These are phyloP conservation scores for Nesogale talazaci DNA, from an alignment of 2,113 vertebrate genomes.

Conservation along the genomic window DNA sequence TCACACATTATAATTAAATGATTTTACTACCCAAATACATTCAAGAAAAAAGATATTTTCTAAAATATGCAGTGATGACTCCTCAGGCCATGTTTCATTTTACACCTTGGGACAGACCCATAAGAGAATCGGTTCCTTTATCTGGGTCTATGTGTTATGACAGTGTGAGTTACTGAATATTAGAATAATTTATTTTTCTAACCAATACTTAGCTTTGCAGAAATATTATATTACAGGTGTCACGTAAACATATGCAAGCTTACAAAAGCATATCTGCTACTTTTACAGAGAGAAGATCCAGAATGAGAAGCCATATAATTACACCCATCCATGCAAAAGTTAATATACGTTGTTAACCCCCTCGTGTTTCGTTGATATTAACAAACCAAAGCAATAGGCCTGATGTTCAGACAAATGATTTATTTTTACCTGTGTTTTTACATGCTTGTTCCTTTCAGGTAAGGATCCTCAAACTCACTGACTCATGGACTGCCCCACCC, in stretches of 20 bases:
- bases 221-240: background rate
- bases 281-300: background rate
- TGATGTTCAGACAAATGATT: background rate
- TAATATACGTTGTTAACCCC: background rate
- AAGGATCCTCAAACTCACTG: background rate
- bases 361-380: background rate
- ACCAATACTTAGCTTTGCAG: background rate
- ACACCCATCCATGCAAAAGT: background rate
- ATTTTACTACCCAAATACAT: slow-evolving; percentile 66
- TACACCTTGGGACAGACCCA: slow-evolving; percentile 26
- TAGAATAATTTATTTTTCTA: slow-evolving; percentile 19
- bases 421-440: background rate
- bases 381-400: background rate
- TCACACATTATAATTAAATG: slow-evolving; percentile 77
- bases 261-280: background rate
- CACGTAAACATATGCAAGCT: background rate
- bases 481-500: too few species aligned
- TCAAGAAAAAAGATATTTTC: slow-evolving; percentile 70
- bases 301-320: background rate
- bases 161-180: slow-evolving; percentile 48
- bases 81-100: slow-evolving; percentile 65
- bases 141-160: slow-evolving; percentile 34
- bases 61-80: slow-evolving; percentile 75
- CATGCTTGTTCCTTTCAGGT: background rate
- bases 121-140: slow-evolving; percentile 28